These are phyloP conservation scores for Eclectus roratus DNA, from an alignment of 2,113 vertebrate species.

Conservation along the genomic window DNA sequence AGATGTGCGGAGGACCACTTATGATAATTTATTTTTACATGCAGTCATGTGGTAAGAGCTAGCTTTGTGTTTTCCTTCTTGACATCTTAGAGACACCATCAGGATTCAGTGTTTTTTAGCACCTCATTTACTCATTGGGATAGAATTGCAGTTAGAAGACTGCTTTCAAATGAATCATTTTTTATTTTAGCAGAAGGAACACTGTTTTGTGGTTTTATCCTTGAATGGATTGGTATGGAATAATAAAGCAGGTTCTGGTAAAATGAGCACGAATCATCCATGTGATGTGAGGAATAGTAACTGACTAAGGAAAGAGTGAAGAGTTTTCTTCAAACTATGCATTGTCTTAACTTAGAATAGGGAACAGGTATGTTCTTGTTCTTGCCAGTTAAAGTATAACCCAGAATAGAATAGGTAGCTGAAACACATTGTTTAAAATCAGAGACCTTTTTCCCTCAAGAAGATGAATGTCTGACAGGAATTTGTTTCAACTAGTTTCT, in stretches of 20 bases:
- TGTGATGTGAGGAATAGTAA: no score
- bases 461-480: no score
- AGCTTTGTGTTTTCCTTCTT: background rate
- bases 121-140: background rate
- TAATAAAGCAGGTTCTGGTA: background rate
- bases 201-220: background rate
- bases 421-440: no score
- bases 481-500: no score
- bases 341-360: no score
- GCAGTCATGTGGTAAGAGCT: background rate
- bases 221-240: background rate
- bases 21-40: background rate
- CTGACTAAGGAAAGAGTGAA: no score
- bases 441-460: no score
- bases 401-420: no score
- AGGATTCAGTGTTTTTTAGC: background rate
- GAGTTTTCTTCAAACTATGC: no score
- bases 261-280: background rate
- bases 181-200: background rate
- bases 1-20: background rate
- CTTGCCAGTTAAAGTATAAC: no score
- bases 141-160: background rate
- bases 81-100: background rate
- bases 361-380: no score
- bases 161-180: background rate